Evolutionary conservation across 2,888 invertebrate genomes (phyloP), one percentile per base, ranked within the genome.

Genomic region (Phyto melanocephala): DNA sequence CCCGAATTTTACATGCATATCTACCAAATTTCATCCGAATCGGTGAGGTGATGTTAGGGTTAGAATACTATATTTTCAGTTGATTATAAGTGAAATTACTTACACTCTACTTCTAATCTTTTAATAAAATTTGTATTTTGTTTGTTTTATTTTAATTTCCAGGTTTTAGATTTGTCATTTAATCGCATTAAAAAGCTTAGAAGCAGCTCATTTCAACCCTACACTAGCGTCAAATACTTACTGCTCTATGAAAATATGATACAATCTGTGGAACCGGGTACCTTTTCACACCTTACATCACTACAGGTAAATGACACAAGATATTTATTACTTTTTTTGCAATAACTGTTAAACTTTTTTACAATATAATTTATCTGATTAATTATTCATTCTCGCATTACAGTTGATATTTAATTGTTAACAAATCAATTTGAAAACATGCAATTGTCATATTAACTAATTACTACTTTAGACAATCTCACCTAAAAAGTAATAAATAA

Each of bases 181-280:
- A 91, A 91, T 89, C 90, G 91, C 85, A 91, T 91, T 81, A 89
- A 87, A 84, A 91, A 90, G 85, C 87, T 91, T 4, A 88, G 87
- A 80, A 87, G 86, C 79, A 84, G 86, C 82, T 91, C 91, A 85
- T 91, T 91, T 85, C 84, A 88, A 81, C 86, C 86, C 58, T 91
- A 91, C 76, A 85, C 85, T 47, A 88, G 88, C 77, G 79, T 91
- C 15, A 88, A 88, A 84, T 91, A 88, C 86, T 86, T 91, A 65
- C 85, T 91, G 84, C 87, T 91, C 37, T 91, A 89, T 84, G 91
- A 91, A 85, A 91, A 91, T 77, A 90, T 90, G 89, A 90, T 91
- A 76, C 88, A 90, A 85, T 87, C 87, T n/a, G 89, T 91, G 77
- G 91, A 91, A 86, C 87, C 87, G 78, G 91, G 88, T 79, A 90